Conservation (phyloP, 2,888 invertebrate species). For the Phortica okadai region DNA sequence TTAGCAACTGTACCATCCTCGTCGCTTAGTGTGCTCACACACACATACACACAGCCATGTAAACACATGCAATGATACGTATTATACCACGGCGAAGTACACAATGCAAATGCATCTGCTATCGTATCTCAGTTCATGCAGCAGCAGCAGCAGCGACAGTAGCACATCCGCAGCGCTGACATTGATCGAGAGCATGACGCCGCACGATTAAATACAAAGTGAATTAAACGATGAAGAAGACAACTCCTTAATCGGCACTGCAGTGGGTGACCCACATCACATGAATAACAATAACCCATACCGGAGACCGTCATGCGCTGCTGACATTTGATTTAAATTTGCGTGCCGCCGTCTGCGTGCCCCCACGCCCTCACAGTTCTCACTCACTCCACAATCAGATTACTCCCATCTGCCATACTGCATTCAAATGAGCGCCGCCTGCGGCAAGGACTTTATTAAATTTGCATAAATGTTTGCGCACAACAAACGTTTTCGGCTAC, state of each 20-base stretch:
- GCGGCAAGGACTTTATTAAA: conserved; percentile 66
- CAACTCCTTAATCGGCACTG: conserved; percentile 15
- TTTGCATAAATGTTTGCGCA: conserved; percentile 64
- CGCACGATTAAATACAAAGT: conserved; percentile 10
- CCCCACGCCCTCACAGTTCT: neutral
- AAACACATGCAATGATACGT: neutral
- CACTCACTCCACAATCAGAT: neutral
- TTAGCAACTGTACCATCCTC: conserved; percentile 62
- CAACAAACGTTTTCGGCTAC: conserved; percentile 17
- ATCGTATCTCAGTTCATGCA: conserved; percentile 22
- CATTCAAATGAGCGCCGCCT: conserved; percentile 32
- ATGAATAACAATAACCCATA: neutral
- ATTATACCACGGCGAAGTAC: neutral
- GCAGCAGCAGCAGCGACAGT: conserved; percentile 34
- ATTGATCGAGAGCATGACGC: conserved; percentile 53
- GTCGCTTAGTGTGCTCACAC: neutral
- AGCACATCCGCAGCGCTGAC: conserved; percentile 38
- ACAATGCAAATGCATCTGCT: conserved; percentile 9
- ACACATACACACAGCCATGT: conserved; percentile 5
- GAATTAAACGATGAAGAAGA: conserved; percentile 16
- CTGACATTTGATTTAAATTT: conserved; percentile 58
- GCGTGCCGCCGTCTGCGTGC: conserved; percentile 23
- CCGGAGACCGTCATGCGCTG: neutral
- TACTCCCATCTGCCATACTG: neutral
- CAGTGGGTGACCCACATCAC: conserved; percentile 16